Evolutionary conservation across 2,113 vertebrate genomes (phyloP), one percentile per base, ranked within the genome.

Genomic region (Accipiter virgatus): DNA sequence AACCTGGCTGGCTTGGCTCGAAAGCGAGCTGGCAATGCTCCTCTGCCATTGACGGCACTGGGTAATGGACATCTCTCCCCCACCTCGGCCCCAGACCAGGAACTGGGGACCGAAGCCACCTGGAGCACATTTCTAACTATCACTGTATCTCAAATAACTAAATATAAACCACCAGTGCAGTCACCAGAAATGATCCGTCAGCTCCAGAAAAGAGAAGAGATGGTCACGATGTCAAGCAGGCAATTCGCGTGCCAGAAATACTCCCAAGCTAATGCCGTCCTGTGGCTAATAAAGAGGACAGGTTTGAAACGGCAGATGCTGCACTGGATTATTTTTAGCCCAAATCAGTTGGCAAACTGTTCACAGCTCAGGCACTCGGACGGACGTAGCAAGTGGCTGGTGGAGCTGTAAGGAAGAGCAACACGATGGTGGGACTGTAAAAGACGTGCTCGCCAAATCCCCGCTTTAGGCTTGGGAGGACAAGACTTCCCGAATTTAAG

Each of bases 11-110:
- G 16, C 18, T 72, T 45, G 62, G 11, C 61, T 82, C 52, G 36
- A 88, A 83, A 56, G 7, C 2, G 7, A 61, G 43, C 61, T 47
- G 81, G 43, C 36, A 79, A 16, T 23, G 34, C 18, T 9, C 52
- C 68, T 50, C 26, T 31, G 9, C 8, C 0, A 0, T 26, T 16
- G 16, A 34, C 7, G 20, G 32, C 42, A 66, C 6, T 11, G 4
- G 7, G 12, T 6, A 32, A 50, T 1, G 4, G 11, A n/a, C 19
- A 6, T 10, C 18, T 79, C 66, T 56, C 5, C 16, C 17, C 13
- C 17, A 31, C 1, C 10, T 16, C 7, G 8, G 23, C 31, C 26
- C 10, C 42, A 71, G 45, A 75, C 7, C 1, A 2, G 43, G 17
- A 55, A 29, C 47, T 52, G 43, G 15, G 10, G n/a, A 12, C 36